phyloP scores from a whole-genome alignment of 2,797 vertebrate species.

The Tapera naevia region DNA sequence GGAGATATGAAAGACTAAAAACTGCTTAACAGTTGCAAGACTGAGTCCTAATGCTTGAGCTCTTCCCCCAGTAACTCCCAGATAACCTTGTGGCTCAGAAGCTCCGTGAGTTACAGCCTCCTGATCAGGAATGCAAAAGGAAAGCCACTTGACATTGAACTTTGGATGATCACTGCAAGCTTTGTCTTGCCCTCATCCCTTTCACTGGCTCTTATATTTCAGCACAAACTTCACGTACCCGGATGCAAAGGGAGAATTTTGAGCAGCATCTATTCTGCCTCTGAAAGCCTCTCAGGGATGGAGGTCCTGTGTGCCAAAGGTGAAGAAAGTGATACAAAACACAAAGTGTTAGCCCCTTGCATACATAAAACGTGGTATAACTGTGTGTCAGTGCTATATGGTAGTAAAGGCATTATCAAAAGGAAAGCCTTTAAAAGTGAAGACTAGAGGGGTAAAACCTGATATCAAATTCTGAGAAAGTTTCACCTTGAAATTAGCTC shows the following conservation, averaged over 20 bases:
- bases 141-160: background rate
- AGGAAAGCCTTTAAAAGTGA: constrained; percentile 1
- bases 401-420: background rate
- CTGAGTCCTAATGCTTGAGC: fast-evolving
- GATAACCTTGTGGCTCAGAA: background rate
- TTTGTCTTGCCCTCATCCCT: background rate
- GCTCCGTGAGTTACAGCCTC: background rate
- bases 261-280: background rate
- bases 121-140: background rate
- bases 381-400: background rate
- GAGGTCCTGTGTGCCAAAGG: background rate
- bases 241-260: background rate
- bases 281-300: background rate
- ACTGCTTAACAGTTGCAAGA: background rate
- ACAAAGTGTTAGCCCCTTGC: background rate
- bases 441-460: background rate
- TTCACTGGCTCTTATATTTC: background rate
- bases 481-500: background rate
- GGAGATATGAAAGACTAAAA: background rate
- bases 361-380: background rate
- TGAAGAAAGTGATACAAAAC: background rate
- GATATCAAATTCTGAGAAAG: background rate
- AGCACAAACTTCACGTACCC: background rate
- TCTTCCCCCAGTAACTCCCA: background rate
- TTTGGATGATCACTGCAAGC: background rate